phyloP scores from a whole-genome alignment of 2,888 invertebrate genomes.

The Sarcophaga rosellei region DNA sequence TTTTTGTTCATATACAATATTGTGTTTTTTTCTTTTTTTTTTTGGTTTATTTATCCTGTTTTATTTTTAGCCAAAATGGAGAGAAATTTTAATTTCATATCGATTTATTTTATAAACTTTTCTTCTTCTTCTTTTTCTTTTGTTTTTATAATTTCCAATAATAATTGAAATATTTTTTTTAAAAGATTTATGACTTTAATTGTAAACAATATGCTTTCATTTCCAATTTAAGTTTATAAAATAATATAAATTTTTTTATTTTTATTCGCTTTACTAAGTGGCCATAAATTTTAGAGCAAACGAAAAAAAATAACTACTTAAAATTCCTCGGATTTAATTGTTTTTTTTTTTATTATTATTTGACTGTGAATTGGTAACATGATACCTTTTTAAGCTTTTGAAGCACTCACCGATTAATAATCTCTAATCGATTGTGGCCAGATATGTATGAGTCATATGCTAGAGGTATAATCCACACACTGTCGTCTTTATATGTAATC shows the following conservation, averaged over 20 bases:
- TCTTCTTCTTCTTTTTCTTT: not conserved
- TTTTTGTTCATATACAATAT: not conserved
- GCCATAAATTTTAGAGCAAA: not conserved
- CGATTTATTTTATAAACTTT: not conserved
- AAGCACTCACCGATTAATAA: too few relatives aligned
- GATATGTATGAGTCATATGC: too few relatives aligned
- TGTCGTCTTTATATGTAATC: too few relatives aligned
- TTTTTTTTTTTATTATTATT: too few relatives aligned
- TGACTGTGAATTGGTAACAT: too few relatives aligned
- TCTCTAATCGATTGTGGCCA: too few relatives aligned
- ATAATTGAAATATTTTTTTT: conserved; percentile 26
- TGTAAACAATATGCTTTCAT: conserved; percentile 2
- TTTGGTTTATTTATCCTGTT: not conserved
- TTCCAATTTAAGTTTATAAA: not conserved
- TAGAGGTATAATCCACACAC: too few relatives aligned
- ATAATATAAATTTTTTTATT: not conserved
- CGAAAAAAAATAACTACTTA: not conserved
- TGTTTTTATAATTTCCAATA: conserved; percentile 9
- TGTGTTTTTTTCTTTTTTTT: not conserved
- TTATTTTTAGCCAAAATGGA: not conserved
- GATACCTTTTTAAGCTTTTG: too few relatives aligned
- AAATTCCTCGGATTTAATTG: too few relatives aligned
- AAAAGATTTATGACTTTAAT: conserved; percentile 16
- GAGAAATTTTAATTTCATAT: not conserved
- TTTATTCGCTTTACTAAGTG: not conserved